Evolutionary conservation across 2,113 vertebrate species (phyloP), one percentile per base, ranked within the genome.

Genomic region (Sylvietta virens): DNA sequence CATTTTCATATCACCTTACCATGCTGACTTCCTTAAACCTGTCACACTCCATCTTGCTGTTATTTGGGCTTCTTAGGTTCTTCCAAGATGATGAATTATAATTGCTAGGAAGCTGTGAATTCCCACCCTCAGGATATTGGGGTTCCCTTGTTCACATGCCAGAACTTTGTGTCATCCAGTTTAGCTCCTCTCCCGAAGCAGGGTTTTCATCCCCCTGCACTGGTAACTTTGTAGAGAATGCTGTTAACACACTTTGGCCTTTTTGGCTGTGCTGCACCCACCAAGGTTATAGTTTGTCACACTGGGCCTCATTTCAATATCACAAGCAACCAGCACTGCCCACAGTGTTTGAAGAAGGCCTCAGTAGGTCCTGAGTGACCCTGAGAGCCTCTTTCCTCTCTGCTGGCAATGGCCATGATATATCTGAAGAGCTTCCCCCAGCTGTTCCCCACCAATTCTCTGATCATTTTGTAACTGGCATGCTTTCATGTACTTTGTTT

Each of bases 261-360:
- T 57, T 83, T 70, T 1, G 0, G 33, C 35, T 53, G 37, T 82
- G 50, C 62, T 90, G 64, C 42, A 45, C 28, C 26, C 1, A 1
- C 58, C 47, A 42, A 31, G 15, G 11, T 48, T n/a, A 9, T 35
- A 0, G 12, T 69, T 86, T 57, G 22, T 40, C 62, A 56, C 40
- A 13, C 16, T 2, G 4, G 8, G 18, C 39, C 33, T 82, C 51
- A 39, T 81, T 70, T 47, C n/a, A 40, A 1, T 50, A 47, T 7
- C 39, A 35, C 35, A 67, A 35, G 39, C 39, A 81, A 47, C 21
- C 26, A 54, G 8, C 0, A 0, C 45, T 44, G 27, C 3, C 0
- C 17, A 9, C 2, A 13, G 12, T 30, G 26, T 58, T 90, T 62
- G 47, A 40, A 72, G 28, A 45, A 42, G 30, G 35, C 18, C 44